Conservation (phyloP, 2,888 invertebrate species). For the Chymomyza caudatula region DNA sequence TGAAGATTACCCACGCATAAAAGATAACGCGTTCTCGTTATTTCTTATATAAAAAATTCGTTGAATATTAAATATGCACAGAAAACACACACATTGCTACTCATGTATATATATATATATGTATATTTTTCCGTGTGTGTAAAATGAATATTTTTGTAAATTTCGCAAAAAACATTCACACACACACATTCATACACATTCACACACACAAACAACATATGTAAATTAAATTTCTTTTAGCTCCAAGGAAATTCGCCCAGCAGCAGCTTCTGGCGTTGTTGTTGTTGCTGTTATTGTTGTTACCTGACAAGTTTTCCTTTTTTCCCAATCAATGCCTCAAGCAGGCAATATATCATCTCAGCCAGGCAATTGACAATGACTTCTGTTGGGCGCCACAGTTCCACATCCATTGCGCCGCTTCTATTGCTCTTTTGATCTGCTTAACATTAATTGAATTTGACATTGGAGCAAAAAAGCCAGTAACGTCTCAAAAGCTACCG, state of each 20-base stretch:
- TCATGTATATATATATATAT: slow-evolving; percentile 10
- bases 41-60: slow-evolving; percentile 31
- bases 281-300: not conserved
- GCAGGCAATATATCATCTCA: not conserved
- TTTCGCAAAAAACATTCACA: too few relatives aligned
- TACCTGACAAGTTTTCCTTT: slow-evolving; percentile 16
- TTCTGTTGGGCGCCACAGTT: not conserved
- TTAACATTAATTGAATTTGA: slow-evolving; percentile 34
- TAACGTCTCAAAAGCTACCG: not conserved
- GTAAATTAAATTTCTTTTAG: slow-evolving; percentile 45
- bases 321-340: slow-evolving; percentile 43
- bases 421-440: slow-evolving; percentile 47
- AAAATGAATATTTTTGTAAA: slow-evolving; percentile 9
- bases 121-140: slow-evolving; percentile 8
- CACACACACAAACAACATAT: not conserved
- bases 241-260: not conserved
- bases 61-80: slow-evolving; percentile 43
- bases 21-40: slow-evolving; percentile 20
- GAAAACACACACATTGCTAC: slow-evolving; percentile 15
- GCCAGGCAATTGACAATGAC: slow-evolving; percentile 29
- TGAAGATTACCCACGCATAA: slow-evolving; percentile 38
- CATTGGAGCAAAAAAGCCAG: slow-evolving; percentile 7
- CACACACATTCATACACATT: slow-evolving; percentile 8
- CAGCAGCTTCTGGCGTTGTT: not conserved
- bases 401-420: not conserved